These are phyloP conservation scores for Euzophera pinguis DNA, from an alignment of 2,888 invertebrate genomes.

Conservation along the genomic window DNA sequence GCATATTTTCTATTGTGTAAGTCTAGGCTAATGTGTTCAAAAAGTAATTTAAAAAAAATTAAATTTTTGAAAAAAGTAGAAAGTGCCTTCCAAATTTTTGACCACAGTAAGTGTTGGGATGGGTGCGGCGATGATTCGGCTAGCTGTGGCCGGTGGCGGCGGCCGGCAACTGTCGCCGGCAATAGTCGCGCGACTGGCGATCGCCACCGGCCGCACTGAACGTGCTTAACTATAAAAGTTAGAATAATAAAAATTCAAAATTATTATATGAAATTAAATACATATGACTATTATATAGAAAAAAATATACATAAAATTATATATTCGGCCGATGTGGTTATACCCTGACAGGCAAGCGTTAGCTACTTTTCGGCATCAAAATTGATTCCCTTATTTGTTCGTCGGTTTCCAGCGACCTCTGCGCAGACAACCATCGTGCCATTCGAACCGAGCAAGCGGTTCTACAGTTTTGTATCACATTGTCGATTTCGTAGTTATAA, in stretches of 20 bases:
- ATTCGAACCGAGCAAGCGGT: conserved; percentile 63
- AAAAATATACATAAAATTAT: conserved; percentile 76
- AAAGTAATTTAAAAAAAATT: conserved; percentile 77
- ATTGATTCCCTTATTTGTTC: conserved; percentile 59
- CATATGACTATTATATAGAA: conserved; percentile 78
- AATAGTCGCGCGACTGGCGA: conserved; percentile 29
- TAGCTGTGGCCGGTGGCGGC: conserved; percentile 35
- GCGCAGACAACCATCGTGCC: conserved; percentile 74
- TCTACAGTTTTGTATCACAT: conserved; percentile 52
- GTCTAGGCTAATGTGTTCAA: conserved; percentile 89
- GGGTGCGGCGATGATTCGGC: conserved; percentile 72
- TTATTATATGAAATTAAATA: conserved; percentile 78
- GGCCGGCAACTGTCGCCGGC: conserved; percentile 23
- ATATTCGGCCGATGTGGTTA: conserved; percentile 82
- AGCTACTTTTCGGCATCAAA: conserved; percentile 73
- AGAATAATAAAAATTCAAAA: conserved; percentile 78
- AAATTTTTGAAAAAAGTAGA: conserved; percentile 84
- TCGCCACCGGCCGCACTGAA: conserved; percentile 36
- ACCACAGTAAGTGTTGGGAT: conserved; percentile 81
- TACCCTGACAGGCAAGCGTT: conserved; percentile 87
- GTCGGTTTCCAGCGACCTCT: conserved; percentile 38
- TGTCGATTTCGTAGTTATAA: conserved; percentile 57
- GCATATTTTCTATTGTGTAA: conserved; percentile 80
- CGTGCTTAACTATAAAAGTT: conserved; percentile 74
- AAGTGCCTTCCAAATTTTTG: conserved; percentile 89